Conservation (phyloP, 2,888 invertebrate species). For the Phaedon cochleariae region DNA sequence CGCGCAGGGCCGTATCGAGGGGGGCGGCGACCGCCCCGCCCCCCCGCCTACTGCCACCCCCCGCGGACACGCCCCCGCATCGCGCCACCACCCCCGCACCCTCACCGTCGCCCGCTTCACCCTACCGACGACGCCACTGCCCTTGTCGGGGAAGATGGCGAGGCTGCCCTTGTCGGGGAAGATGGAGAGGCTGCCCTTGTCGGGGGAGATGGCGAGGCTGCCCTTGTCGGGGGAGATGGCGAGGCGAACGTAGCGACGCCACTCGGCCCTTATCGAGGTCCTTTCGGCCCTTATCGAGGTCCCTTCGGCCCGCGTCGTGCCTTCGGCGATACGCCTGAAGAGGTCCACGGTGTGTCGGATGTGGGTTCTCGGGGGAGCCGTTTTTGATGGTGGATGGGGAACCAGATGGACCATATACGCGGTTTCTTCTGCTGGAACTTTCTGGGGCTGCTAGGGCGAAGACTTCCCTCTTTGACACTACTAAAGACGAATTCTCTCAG, state of each 20-base stretch:
- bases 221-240: constrained; percentile 27
- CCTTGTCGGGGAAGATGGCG: no score
- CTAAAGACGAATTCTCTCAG: no score
- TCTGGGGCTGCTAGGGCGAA: not conserved
- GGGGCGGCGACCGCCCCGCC: constrained; percentile 51
- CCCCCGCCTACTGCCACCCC: no score
- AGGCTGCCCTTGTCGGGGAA: no score
- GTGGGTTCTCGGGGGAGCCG: constrained; percentile 49
- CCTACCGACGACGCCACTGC: constrained; percentile 52
- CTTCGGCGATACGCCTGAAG: no score
- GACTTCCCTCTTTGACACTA: no score
- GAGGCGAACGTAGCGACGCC: constrained; percentile 29
- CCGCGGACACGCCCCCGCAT: constrained; percentile 64
- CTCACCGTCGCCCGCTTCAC: constrained; percentile 61
- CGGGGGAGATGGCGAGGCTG: no score
- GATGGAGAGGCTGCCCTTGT: constrained; percentile 47
- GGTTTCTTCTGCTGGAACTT: no score
- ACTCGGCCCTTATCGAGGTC: no score
- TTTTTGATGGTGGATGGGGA: constrained; percentile 39
- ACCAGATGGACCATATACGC: constrained; percentile 19
- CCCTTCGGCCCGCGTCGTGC: no score
- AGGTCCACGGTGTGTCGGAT: constrained; percentile 40
- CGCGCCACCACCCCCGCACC: constrained; percentile 63
- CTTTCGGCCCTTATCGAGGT: no score
- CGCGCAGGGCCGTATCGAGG: constrained; percentile 51